Percentiles rank a stretch among this genome's conserved stretches.
Evolutionary conservation across 2,113 vertebrate species (phyloP).

Genomic region (Hypanus sabinus): DNA sequence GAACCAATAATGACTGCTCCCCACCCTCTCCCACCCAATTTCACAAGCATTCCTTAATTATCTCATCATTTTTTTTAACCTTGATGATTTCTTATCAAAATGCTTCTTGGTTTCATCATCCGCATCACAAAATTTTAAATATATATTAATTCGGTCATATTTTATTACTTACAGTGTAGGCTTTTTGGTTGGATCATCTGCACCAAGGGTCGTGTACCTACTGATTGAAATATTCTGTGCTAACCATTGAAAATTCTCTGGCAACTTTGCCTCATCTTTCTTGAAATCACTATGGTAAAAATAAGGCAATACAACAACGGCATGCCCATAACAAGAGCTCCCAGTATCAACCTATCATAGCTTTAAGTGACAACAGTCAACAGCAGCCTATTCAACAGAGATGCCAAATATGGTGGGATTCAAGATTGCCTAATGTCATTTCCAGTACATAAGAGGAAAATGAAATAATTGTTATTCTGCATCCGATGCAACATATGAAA

Average conservation of each 20-base stretch:
- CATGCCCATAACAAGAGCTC: neutral
- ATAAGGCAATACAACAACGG: neutral
- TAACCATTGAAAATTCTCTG: neutral
- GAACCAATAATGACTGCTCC: neutral
- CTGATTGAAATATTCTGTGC: neutral
- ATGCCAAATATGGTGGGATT: neutral
- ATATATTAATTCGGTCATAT: neutral
- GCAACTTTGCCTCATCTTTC: neutral
- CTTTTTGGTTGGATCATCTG: neutral
- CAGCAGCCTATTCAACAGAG: neutral
- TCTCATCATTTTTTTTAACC: neutral
- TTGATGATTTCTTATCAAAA: neutral
- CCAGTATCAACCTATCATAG: neutral
- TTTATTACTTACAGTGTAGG: neutral
- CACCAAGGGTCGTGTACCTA: neutral
- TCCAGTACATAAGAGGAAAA: too few species aligned
- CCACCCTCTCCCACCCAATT: too few species aligned
- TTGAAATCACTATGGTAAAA: neutral
- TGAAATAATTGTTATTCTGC: too few species aligned
- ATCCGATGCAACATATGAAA: too few species aligned
- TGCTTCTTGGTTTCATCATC: neutral
- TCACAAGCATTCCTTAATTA: neutral
- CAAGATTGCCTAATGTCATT: too few species aligned
- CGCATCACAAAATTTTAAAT: neutral
- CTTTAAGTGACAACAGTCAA: too few species aligned